Evolutionary conservation across 2,113 vertebrate species (phyloP).

Genomic region (Chionodraco myersi): DNA sequence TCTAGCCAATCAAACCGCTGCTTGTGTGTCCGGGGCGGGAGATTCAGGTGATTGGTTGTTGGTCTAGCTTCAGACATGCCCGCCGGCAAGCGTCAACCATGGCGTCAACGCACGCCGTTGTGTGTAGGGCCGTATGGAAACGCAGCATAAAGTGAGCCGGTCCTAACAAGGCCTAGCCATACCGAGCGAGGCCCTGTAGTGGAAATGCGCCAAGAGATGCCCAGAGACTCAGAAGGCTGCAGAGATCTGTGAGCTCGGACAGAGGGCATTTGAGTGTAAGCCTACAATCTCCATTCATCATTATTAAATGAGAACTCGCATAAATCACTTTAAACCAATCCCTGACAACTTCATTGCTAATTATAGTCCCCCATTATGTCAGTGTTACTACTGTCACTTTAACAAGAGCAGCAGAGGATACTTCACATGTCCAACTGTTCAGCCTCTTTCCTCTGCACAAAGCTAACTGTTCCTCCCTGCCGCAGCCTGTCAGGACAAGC

Average conservation of each 20-base stretch:
- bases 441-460: conserved; percentile 25
- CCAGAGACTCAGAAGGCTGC: neutral
- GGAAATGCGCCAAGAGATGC: too few relatives aligned
- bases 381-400: conserved; percentile 38
- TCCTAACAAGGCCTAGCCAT: too few relatives aligned
- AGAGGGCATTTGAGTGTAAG: neutral
- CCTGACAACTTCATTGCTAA: conserved; percentile 36
- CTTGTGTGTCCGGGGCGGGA: too few relatives aligned
- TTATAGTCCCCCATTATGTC: conserved; percentile 17
- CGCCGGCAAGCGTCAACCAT: too few relatives aligned
- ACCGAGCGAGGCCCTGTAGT: too few relatives aligned
- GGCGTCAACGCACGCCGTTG: too few relatives aligned
- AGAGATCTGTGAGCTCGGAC: neutral
- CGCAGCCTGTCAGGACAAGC: conserved; percentile 55
- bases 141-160: too few relatives aligned
- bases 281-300: neutral
- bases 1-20: too few relatives aligned
- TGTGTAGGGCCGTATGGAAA: too few relatives aligned
- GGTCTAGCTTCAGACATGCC: too few relatives aligned
- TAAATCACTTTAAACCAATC: conserved; percentile 4
- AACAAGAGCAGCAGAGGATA: conserved; percentile 18
- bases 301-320: conserved; percentile 4
- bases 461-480: conserved; percentile 41
- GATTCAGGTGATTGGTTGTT: too few relatives aligned
- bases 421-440: conserved; percentile 29